Evolutionary conservation across 2,888 invertebrate species (phyloP).

Genomic region (Lithophane ornitopus): DNA sequence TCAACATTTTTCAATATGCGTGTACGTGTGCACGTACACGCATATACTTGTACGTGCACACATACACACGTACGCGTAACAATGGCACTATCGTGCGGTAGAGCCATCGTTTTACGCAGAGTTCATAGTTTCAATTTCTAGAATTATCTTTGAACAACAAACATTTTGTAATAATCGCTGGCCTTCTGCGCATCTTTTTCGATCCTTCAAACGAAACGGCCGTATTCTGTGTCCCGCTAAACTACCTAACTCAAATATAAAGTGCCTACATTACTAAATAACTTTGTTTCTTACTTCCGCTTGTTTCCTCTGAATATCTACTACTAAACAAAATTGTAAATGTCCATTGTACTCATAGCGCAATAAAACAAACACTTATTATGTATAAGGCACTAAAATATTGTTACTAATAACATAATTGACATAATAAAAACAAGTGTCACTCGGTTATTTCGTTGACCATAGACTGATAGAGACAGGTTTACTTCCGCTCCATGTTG

Average conservation of each 20-base stretch:
- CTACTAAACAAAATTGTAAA: slow-evolving; percentile 64
- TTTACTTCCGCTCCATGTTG: not conserved
- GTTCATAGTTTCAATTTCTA: not conserved
- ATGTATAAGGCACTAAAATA: slow-evolving; percentile 55
- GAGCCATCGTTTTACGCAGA: not conserved
- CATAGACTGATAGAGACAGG: not conserved
- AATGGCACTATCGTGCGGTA: not conserved
- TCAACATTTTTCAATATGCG: slow-evolving; percentile 1
- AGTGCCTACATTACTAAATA: slow-evolving; percentile 60
- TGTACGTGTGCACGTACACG: not conserved
- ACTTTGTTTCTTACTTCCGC: slow-evolving; percentile 43
- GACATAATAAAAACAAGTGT: slow-evolving; percentile 33
- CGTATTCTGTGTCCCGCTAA: slow-evolving; percentile 59
- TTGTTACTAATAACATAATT: slow-evolving; percentile 39
- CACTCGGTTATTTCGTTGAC: slow-evolving; percentile 7
- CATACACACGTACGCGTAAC: no score
- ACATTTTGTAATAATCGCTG: not conserved
- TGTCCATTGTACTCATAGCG: slow-evolving; percentile 79
- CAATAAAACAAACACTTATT: slow-evolving; percentile 63
- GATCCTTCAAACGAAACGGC: slow-evolving; percentile 48
- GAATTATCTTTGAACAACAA: not conserved
- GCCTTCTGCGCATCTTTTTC: not conserved
- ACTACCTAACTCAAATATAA: slow-evolving; percentile 46
- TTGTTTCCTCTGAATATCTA: slow-evolving; percentile 30
- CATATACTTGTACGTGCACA: no score